Evolutionary conservation across 2,888 invertebrate species (phyloP), one percentile per base, ranked within the genome.

Genomic region (Rutpela maculata): DNA sequence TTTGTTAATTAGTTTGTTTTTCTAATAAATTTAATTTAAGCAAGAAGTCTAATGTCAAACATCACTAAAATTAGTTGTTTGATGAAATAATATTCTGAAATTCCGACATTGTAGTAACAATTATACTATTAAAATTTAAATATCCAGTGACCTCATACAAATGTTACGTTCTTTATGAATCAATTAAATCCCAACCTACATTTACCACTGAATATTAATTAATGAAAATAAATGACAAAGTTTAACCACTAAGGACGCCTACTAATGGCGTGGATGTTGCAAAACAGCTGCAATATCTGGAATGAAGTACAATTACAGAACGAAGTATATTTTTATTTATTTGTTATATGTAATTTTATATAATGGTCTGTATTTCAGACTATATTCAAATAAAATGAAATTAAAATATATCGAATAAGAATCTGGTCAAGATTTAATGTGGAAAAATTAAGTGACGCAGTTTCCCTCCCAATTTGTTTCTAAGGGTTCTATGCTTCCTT

Each of bases 161-260:
- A 59, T 59, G 59, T 19, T 59, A 15, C 19, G 22, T 59, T 59
- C 43, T 59, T 59, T 59, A 57, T 19, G 59, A 59, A 59, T 19
- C 59, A 59, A 15, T 19, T 59, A 22, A 59, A 59, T 59, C 11
- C 6, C 59, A 15, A 59, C 59, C 59, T 59, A 22, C n/a, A 59
- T 59, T 59, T 59, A 4, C 59, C 19, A 59, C 59, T 59, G 59
- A 59, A 59, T 59, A 22, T 59, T 59, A 59, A 59, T 59, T 59
- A 59, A 59, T 59, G 18, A 22, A 59, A 59, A 59, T 59, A 15
- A 22, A 59, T 22, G 62, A 9, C 62, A 62, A 62, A 26, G 22
- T n/a, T 22, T 62, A n/a, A 31, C 62, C 22, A 62, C 31, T 62
- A 22, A 26, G n/a, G 26, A n/a, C 15, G 62, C n/a, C 62, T 43